These are phyloP conservation scores for Hydrocynus forskahlii DNA, from an alignment of 2,797 vertebrate species.

Conservation along the genomic window DNA sequence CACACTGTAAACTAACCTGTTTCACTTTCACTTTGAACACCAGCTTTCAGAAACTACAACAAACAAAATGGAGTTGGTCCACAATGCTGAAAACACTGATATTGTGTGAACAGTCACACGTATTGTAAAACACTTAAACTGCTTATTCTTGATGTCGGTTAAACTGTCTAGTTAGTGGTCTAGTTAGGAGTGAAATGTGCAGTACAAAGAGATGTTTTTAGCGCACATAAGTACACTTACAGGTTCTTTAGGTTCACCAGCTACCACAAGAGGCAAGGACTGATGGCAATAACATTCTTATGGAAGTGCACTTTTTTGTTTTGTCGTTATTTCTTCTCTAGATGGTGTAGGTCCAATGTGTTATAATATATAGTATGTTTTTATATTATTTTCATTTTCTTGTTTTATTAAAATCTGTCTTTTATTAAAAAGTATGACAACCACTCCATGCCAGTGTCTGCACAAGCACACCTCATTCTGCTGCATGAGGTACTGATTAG, in stretches of 20 bases:
- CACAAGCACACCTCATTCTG: no score
- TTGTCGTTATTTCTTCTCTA: not conserved
- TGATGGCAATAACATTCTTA: slow-evolving; percentile 46
- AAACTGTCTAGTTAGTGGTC: not conserved
- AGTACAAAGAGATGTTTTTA: slow-evolving; percentile 13
- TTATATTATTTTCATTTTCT: not conserved
- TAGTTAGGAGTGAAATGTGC: not conserved
- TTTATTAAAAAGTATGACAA: no score
- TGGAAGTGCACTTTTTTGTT: slow-evolving; percentile 40
- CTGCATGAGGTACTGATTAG: no score
- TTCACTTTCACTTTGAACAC: slow-evolving; percentile 12
- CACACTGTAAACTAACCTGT: not conserved
- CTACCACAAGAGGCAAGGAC: not conserved
- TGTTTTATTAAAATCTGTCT: not conserved
- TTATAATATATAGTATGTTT: not conserved
- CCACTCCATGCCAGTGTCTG: no score
- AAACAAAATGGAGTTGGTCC: not conserved
- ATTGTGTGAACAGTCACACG: not conserved
- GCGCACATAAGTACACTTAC: not conserved
- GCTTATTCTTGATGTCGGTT: not conserved
- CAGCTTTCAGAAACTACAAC: not conserved
- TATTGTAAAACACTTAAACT: not conserved
- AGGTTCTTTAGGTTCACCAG: slow-evolving; percentile 17
- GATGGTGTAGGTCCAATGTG: not conserved
- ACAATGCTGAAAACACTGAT: not conserved